phyloP scores from a whole-genome alignment of 2,797 vertebrate genomes.

The Nannoperca australis region DNA sequence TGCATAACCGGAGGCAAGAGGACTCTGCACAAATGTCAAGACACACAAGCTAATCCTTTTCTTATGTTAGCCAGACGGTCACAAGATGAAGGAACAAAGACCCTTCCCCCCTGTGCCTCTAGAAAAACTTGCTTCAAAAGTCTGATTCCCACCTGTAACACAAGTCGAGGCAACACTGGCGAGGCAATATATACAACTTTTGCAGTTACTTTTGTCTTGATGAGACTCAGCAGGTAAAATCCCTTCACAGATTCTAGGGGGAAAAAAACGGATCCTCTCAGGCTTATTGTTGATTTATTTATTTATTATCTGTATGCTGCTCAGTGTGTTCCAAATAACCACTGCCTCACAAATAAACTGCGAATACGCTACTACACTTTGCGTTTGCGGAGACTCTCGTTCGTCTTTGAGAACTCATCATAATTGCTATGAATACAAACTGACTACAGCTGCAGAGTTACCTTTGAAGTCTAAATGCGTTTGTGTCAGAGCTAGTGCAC shows the following conservation, averaged over 20 bases:
- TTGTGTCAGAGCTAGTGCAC: not conserved
- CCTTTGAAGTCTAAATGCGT: not conserved
- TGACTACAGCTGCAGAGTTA: not conserved
- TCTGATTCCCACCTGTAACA: slow-evolving; percentile 32
- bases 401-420: not conserved
- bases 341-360: not conserved
- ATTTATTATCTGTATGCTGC: slow-evolving; percentile 14
- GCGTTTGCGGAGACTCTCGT: not conserved
- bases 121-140: slow-evolving; percentile 31
- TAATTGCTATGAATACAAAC: not conserved
- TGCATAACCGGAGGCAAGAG: slow-evolving; percentile 52
- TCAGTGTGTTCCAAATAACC: slow-evolving; percentile 11
- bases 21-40: slow-evolving; percentile 65
- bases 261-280: slow-evolving; percentile 1
- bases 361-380: not conserved
- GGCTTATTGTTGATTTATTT: not conserved
- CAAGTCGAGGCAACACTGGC: not conserved
- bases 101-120: slow-evolving; percentile 9
- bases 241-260: not conserved
- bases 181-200: not conserved
- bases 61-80: slow-evolving; percentile 56
- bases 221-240: not conserved
- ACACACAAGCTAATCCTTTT: slow-evolving; percentile 66
- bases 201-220: not conserved
- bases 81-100: slow-evolving; percentile 61